Percentiles rank a stretch among this genome's conserved stretches.
Evolutionary conservation across 2,888 invertebrate genomes (phyloP).

Genomic region (Scaeva pyrastri): DNA sequence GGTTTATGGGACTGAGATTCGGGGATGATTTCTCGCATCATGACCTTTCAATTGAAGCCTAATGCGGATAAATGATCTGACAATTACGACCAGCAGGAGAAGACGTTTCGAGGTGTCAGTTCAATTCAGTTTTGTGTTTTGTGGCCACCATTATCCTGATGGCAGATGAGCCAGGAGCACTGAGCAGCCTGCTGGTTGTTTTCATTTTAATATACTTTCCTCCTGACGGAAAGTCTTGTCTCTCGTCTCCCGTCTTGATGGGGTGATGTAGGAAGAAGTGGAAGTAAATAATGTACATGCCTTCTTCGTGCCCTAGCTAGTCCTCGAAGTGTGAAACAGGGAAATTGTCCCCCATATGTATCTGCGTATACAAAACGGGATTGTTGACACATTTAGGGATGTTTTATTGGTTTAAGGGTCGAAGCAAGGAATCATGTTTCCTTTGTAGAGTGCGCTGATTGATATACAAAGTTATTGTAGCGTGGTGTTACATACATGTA

Average conservation of each 20-base stretch:
- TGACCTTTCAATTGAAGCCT: slow-evolving; percentile 76
- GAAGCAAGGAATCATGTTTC: slow-evolving; percentile 66
- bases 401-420: slow-evolving; percentile 69
- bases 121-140: slow-evolving; percentile 72
- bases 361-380: slow-evolving; percentile 23
- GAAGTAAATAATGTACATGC: slow-evolving; percentile 38
- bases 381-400: slow-evolving; percentile 75
- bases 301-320: background rate
- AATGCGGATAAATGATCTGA: slow-evolving; percentile 83
- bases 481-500: slow-evolving; percentile 11
- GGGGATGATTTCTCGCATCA: slow-evolving; percentile 75
- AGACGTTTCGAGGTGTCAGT: slow-evolving; percentile 73
- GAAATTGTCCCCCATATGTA: slow-evolving; percentile 18
- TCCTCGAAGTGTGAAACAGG: slow-evolving; percentile 16
- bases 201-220: background rate
- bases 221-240: background rate
- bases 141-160: slow-evolving; percentile 75
- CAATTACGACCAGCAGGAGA: slow-evolving; percentile 79
- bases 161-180: slow-evolving; percentile 72
- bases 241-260: no score
- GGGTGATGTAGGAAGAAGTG: background rate
- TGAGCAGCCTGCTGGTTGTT: slow-evolving; percentile 55
- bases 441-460: slow-evolving; percentile 50
- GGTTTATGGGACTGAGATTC: background rate
- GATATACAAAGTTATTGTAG: slow-evolving; percentile 47